These are phyloP conservation scores for Holothuria scabra DNA, from an alignment of 53 echinoderm and acorn worm genomes.

Conservation along the genomic window DNA sequence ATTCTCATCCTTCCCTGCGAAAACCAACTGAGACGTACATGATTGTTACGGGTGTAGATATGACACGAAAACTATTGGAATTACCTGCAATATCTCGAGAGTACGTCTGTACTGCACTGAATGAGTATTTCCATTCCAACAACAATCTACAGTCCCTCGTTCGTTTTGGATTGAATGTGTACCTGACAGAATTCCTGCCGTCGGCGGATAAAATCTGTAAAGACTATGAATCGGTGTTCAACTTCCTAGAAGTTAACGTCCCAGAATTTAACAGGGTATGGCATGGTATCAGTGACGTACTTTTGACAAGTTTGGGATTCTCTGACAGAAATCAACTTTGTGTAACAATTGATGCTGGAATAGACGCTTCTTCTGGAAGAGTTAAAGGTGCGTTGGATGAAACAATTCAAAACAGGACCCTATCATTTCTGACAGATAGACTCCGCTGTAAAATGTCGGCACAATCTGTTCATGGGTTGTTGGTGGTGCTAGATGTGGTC, in stretches of 20 bases:
- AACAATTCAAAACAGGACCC: not conserved
- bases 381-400: not conserved
- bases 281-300: not conserved
- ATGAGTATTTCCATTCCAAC: not conserved
- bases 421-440: not conserved
- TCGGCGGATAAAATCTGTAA: not conserved
- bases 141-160: conserved; percentile 1
- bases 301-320: conserved; percentile 15
- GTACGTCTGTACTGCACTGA: not conserved
- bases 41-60: not conserved
- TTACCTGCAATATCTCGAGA: not conserved
- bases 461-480: no score
- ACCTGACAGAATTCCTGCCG: conserved; percentile 1
- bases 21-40: not conserved
- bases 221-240: not conserved
- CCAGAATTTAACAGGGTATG: no score
- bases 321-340: not conserved
- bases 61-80: not conserved
- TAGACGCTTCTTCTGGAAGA: not conserved
- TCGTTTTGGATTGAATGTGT: not conserved
- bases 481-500: no score
- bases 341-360: not conserved
- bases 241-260: no score
- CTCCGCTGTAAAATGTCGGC: not conserved
- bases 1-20: not conserved